phyloP scores from a whole-genome alignment of 1,140 invertebrate species.

The Hydropsyche tenuis region DNA sequence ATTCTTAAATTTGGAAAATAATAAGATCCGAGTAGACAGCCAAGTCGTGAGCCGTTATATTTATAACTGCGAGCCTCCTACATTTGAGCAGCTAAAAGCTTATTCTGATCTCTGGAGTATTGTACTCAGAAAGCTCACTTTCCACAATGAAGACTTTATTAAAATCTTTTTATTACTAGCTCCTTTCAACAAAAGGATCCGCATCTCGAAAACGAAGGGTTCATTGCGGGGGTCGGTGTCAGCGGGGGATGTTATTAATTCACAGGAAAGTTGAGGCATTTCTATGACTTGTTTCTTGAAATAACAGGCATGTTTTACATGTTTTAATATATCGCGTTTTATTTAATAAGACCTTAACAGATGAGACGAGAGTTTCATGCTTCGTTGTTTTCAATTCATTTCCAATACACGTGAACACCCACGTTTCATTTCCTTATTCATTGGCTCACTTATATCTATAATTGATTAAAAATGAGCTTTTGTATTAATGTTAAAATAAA shows the following conservation, averaged over 20 bases:
- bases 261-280: neutral
- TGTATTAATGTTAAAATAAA: no score
- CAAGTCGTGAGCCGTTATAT: neutral
- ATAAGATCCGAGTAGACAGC: neutral
- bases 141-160: conserved; percentile 24
- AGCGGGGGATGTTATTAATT: conserved; percentile 8
- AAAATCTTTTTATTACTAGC: conserved; percentile 19
- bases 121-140: conserved; percentile 8
- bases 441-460: no score
- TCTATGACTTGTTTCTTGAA: no score
- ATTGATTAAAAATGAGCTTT: no score
- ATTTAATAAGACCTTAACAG: no score
- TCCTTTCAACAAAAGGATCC: conserved; percentile 13
- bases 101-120: conserved; percentile 27
- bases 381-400: no score
- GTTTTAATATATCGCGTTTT: no score
- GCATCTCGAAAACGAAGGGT: neutral
- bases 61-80: neutral
- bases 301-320: no score
- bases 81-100: conserved; percentile 10
- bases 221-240: neutral
- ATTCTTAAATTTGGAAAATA: neutral
- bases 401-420: no score
- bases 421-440: no score
- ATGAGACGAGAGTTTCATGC: no score